Evolutionary conservation across 1,140 invertebrate genomes (phyloP), one percentile per base, ranked within the genome.

Genomic region (Papilio glaucus): DNA sequence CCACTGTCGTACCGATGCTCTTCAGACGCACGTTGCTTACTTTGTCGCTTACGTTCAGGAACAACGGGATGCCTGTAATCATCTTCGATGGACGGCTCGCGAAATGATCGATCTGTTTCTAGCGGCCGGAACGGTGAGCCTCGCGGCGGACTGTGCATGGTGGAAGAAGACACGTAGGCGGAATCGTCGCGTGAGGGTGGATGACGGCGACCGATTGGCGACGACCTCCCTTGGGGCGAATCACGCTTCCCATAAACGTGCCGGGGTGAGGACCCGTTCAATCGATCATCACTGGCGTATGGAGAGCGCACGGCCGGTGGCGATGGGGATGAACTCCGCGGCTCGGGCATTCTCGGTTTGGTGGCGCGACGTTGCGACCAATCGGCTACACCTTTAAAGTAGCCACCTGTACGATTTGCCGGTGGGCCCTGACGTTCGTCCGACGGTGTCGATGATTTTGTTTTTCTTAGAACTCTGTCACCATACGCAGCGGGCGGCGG

Each of bases 341-440:
- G 90, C 75, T 89, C 86, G 4, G 90, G 92, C 87, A 93, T 90
- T 70, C 87, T 91, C 4, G 89, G 91, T 67, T 92, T 92, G 42
- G 86, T 86, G 49, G 90, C 94, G 76, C 95, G 93, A 18, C 96
- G 93, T 81, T 96, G 96, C 0, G 96, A 96, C 96, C 96, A 97
- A 78, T 97, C 96, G 63, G 94, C 95, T 49, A 97, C 95, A 9
- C 96, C 96, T 78, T 96, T 95, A 80, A 95, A 96, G 82, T 95
- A 96, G 41, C 94, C 94, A 29, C 93, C 93, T 5, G 91, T 91
- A 49, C 86, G 84, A 45, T 90, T 86, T 5, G 78, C 84, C 4
- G 89, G 75, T 45, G 74, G 76, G 5, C 81, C 76, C 4, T 79
- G 87, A 75, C 83, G 92, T 84, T 86, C 94, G 81, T 88, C 94